Evolutionary conservation across 2,888 invertebrate genomes (phyloP), one percentile per base, ranked within the genome.

Genomic region (Sminthurides aquaticus): DNA sequence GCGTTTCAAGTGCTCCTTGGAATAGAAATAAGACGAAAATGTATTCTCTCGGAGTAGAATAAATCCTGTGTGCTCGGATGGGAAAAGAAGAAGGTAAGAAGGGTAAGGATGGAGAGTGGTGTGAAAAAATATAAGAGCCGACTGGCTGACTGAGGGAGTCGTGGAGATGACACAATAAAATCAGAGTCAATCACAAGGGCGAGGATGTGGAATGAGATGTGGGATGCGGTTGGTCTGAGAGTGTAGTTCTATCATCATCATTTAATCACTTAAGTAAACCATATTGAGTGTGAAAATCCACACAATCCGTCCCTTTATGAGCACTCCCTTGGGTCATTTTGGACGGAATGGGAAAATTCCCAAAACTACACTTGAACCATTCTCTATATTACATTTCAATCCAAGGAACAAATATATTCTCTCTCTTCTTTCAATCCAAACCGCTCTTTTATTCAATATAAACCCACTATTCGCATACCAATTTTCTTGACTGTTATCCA

Each of bases 261-360:
- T 52, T 52, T 59, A 64, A 64, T 64, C 64, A 58, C 59, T 58
- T 64, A 64, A 64, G 64, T 59, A 64, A 64, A 64, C 64, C 43
- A 59, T 59, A 64, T 64, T 59, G 64, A 64, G 64, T 64, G 64
- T 58, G 52, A 59, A 59, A 59, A 64, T 55, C 59, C 64, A 59
- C 49, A 64, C 64, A 55, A 64, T 58, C 52, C 54, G 34, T 25
- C 22, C 59, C 48, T 59, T 58, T 59, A 59, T 64, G 55, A 64
- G 64, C 24, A 43, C 52, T 64, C 58, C 64, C 59, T 55, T 59
- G 64, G 64, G 63, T 57, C 57, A 57, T 55, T 57, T 57, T 28
- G 24, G 11, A 49, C 28, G 52, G 49, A 48, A 58, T 57, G 57
- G 49, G 57, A 63, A 57, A n/a, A 63, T 57, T 57, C 57, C 57